phyloP scores from a whole-genome alignment of 1,140 invertebrate genomes.

The Bombus turneri region DNA sequence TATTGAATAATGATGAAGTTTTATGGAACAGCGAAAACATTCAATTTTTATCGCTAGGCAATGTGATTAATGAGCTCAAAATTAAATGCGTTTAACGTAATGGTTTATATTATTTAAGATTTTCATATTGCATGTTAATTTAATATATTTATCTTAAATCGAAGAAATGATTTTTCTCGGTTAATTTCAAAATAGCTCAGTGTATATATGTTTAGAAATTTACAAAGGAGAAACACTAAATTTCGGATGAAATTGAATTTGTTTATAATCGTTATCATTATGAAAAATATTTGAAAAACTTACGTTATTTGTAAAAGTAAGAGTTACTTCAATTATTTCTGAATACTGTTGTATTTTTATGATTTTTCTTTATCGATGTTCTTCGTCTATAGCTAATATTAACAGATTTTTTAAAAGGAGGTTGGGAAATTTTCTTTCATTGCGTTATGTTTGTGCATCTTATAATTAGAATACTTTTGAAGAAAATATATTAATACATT shows the following conservation, averaged over 20 bases:
- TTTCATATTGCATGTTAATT: slow-evolving; percentile 24
- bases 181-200: neutral
- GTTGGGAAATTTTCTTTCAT: slow-evolving; percentile 5
- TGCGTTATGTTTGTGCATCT: neutral
- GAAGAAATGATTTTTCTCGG: neutral
- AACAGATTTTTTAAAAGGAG: neutral
- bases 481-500: neutral
- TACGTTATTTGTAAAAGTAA: neutral
- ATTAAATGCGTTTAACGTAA: neutral
- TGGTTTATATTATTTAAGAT: neutral
- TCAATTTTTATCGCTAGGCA: neutral
- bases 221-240: neutral
- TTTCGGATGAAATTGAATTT: neutral
- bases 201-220: slow-evolving; percentile 1
- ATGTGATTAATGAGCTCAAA: slow-evolving; percentile 8
- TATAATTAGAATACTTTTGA: neutral
- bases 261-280: neutral
- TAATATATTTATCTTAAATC: neutral
- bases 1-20: neutral
- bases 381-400: neutral
- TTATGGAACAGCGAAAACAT: neutral
- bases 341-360: slow-evolving; percentile 1
- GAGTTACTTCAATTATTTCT: slow-evolving; percentile 2
- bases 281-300: neutral
- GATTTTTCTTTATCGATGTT: neutral